Evolutionary conservation across 2,797 vertebrate species (phyloP).

Genomic region (Hybognathus amarus): DNA sequence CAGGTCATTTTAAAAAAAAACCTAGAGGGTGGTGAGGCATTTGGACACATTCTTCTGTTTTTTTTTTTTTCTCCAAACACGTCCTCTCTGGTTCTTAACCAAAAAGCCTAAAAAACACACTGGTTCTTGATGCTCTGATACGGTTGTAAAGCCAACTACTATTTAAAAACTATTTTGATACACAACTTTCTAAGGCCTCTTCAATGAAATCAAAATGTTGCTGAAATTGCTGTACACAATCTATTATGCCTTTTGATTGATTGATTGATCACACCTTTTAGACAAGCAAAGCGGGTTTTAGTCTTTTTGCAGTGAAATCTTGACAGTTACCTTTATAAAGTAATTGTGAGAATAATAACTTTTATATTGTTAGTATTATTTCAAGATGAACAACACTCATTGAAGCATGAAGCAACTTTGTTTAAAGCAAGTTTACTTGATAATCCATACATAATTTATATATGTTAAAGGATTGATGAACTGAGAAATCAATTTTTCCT

Average conservation of each 20-base stretch:
- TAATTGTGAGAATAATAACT: neutral
- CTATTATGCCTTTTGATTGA: neutral
- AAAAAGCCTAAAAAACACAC: neutral
- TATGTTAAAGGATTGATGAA: too few relatives aligned
- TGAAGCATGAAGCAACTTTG: neutral
- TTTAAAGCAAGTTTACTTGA: neutral
- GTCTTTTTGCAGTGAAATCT: neutral
- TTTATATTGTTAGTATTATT: too few relatives aligned
- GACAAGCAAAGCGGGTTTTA: too few relatives aligned
- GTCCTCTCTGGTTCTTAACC: neutral
- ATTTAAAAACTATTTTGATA: neutral
- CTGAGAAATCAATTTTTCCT: too few relatives aligned
- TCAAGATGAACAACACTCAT: neutral
- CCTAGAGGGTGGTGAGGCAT: slow-evolving; percentile 30
- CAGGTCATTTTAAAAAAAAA: slow-evolving; percentile 49
- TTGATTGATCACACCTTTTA: too few relatives aligned
- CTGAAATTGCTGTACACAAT: neutral
- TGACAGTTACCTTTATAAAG: neutral
- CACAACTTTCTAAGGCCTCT: neutral
- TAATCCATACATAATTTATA: neutral
- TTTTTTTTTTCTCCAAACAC: neutral
- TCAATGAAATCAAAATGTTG: neutral
- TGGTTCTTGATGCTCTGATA: too few relatives aligned
- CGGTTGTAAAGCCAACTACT: neutral
- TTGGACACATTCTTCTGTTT: slow-evolving; percentile 30